phyloP scores from a whole-genome alignment of 2,113 vertebrate species.

The Danio rerio region GRCz12tu NC_133189.1:57991001-57991500 shows the following conservation, averaged over 20 bases:
- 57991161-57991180: not conserved
- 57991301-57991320: conserved; percentile 9
- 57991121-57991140: not conserved
- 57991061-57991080: too few relatives aligned
- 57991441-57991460: too few relatives aligned
- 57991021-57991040: too few relatives aligned
- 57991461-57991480: too few relatives aligned
- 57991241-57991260: conserved; percentile 63
- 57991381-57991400: conserved; percentile 48
- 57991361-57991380: conserved; percentile 32
- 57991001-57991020: too few relatives aligned
- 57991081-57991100: too few relatives aligned
- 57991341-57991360: not conserved
- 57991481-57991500: too few relatives aligned
- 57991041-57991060: too few relatives aligned
- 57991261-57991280: conserved; percentile 49
- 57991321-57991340: conserved; percentile 15
- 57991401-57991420: conserved; percentile 38
- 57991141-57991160: too few relatives aligned
- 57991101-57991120: not conserved
- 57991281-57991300: conserved; percentile 51
- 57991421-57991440: conserved; percentile 40
- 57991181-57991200: conserved; percentile 48
- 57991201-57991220: conserved; percentile 45
- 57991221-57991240: conserved; percentile 53